Evolutionary conservation across 2,113 vertebrate genomes (phyloP), one percentile per base, ranked within the genome.

Genomic region (Gopherus flavomarginatus): DNA sequence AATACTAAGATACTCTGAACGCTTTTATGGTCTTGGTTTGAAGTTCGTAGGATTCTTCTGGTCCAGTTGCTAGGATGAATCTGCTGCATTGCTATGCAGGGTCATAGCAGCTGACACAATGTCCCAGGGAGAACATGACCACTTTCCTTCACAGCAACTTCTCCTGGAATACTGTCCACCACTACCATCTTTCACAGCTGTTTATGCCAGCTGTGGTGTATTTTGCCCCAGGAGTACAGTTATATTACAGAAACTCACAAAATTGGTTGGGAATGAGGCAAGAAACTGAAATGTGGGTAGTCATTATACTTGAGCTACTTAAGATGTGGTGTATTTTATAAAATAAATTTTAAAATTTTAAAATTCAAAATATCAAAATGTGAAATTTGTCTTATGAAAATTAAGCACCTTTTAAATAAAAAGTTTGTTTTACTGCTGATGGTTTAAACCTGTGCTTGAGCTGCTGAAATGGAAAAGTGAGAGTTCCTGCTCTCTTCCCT

Each of bases 1-100:
- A 54, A 27, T 69, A 90, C 57, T 85, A 80, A 92, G 54, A 49
- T 42, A 77, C 50, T 83, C 86, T 8, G 62, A 87, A 84, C 42
- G 93, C 92, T 97, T 92, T 91, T 86, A 1, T 31, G 44, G 92
- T 89, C 53, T 62, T 49, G 86, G 11, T n/a, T 85, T 97, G 83
- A 86, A 54, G 19, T 56, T 35, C 54, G 42, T 50, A 87, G 85
- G 65, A n/a, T 47, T 85, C 65, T n/a, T 53, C 85, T 87, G 75
- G 47, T 94, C 92, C 0, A 0, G 82, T 2, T 94, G 59, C 80
- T 94, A 27, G 59, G 92, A 84, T 50, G 79, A 90, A 80, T 86
- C 87, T 0, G 0, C 89, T 89, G 89, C 93, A 80, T 92, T 94
- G 91, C 86, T 97, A 93, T 96, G 97, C 93, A 93, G 93, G 94